phyloP scores from a whole-genome alignment of 2,113 vertebrate species.

The Albula goreensis region DNA sequence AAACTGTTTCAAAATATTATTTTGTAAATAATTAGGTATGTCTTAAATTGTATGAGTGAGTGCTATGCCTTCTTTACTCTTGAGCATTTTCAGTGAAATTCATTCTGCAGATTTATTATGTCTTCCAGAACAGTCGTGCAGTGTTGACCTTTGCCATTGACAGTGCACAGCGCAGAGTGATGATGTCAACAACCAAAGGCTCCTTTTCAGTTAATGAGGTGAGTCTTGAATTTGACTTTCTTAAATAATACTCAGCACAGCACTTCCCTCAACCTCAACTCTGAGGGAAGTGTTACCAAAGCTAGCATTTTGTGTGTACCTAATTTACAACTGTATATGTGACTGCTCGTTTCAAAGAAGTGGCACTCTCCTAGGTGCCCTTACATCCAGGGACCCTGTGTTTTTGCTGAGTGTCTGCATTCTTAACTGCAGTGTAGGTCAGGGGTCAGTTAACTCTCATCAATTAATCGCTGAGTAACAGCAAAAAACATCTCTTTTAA shows the following conservation, averaged over 20 bases:
- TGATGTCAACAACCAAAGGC: conserved; percentile 82
- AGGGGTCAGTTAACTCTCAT: no score
- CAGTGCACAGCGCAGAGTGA: conserved; percentile 70
- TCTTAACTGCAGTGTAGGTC: background rate
- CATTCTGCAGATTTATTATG: background rate
- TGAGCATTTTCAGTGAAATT: background rate
- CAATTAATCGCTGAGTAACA: no score
- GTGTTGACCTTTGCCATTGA: conserved; percentile 85
- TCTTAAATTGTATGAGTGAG: no score
- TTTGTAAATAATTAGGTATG: no score
- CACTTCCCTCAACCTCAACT: background rate
- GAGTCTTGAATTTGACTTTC: conserved; percentile 8
- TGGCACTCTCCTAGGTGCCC: background rate
- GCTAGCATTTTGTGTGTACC: background rate
- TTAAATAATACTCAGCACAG: background rate
- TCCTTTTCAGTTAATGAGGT: conserved; percentile 83
- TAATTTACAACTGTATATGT: background rate
- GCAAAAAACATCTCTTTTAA: no score
- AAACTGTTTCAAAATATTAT: no score
- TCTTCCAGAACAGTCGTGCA: conserved; percentile 78
- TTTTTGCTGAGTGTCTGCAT: background rate
- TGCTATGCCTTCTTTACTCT: background rate
- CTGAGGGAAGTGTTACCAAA: background rate
- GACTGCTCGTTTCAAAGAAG: background rate
- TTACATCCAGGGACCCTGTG: background rate